phyloP scores from a whole-genome alignment of 1,140 invertebrate species.

The Aphis gossypii region DNA sequence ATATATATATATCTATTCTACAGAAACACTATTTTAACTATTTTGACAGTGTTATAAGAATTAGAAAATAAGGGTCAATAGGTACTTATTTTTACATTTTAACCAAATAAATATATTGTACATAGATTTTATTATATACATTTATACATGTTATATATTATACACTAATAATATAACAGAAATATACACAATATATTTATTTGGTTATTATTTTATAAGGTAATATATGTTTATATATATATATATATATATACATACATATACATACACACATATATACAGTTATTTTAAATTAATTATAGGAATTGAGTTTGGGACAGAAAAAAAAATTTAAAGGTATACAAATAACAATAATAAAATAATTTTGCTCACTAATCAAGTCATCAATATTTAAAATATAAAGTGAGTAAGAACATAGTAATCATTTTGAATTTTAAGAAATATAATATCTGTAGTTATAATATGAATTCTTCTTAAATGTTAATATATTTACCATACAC shows the following conservation, averaged over 20 bases:
- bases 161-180: conserved; percentile 6
- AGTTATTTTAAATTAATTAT: not conserved
- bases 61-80: not conserved
- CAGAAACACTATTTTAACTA: conserved; percentile 6
- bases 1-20: not conserved
- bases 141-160: conserved; percentile 26
- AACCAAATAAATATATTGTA: conserved; percentile 33
- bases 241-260: not conserved
- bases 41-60: conserved; percentile 23
- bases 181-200: conserved; percentile 26
- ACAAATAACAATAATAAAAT: not conserved
- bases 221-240: not conserved
- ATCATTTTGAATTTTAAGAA: not conserved
- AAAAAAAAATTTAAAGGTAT: not conserved
- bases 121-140: not conserved
- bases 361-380: not conserved
- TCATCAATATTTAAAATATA: not conserved
- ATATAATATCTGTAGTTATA: not conserved
- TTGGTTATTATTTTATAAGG: conserved; percentile 7
- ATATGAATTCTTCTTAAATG: not conserved
- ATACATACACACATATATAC: not conserved
- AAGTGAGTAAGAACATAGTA: not conserved
- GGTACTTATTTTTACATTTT: not conserved
- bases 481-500: conserved; percentile 23
- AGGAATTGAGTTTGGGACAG: not conserved